phyloP scores from a whole-genome alignment of 2,888 invertebrate genomes.

The Eupithecia dodoneata region DNA sequence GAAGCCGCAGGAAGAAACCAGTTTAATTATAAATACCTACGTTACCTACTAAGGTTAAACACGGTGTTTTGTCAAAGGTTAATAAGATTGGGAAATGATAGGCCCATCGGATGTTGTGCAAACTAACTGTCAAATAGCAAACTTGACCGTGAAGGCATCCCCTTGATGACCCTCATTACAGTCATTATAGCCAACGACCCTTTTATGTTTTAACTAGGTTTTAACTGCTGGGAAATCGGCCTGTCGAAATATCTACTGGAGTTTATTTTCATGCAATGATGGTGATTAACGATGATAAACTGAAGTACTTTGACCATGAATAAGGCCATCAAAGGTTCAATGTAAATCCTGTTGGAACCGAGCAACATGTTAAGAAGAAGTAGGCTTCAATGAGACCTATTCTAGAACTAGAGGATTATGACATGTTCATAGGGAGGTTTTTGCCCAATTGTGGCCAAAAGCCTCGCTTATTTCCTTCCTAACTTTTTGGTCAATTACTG shows the following conservation, averaged over 20 bases:
- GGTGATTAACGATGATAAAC: background rate
- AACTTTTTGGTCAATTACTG: background rate
- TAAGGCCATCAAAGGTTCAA: background rate
- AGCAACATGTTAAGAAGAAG: too few species aligned
- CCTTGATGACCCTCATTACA: background rate
- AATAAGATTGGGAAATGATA: background rate
- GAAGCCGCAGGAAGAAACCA: too few species aligned
- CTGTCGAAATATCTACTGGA: background rate
- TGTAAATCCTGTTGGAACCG: background rate
- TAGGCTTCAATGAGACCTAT: too few species aligned
- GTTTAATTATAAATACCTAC: background rate
- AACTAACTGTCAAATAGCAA: background rate
- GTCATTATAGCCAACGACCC: background rate
- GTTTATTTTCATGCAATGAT: background rate
- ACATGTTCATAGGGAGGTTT: background rate
- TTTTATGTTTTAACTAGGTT: background rate
- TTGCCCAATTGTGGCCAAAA: background rate
- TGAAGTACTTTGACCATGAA: background rate
- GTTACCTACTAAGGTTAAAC: background rate
- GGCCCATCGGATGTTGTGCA: conserved; percentile 1
- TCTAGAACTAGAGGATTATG: background rate
- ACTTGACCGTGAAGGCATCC: background rate
- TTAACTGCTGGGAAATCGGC: background rate
- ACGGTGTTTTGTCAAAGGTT: background rate
- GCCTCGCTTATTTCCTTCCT: too few species aligned